These are phyloP conservation scores for Daubentonia madagascariensis DNA, from an alignment of 2,113 vertebrate species.

Conservation along the genomic window DNA sequence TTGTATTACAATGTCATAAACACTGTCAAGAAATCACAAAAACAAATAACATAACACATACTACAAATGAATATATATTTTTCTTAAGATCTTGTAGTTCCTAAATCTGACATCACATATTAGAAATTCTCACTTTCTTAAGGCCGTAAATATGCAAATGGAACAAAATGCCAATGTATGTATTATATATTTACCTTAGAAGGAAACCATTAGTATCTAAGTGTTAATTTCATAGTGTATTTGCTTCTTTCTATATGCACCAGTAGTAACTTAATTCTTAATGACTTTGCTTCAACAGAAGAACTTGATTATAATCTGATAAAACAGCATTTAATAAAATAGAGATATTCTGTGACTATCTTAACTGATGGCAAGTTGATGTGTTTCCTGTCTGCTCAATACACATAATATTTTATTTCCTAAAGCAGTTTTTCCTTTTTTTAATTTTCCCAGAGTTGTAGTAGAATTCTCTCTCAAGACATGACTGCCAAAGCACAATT, in stretches of 20 bases:
- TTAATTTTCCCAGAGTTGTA: not conserved
- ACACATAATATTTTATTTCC: not conserved
- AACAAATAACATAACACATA: not conserved
- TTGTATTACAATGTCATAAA: not conserved
- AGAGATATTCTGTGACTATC: not conserved
- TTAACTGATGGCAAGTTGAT: not conserved
- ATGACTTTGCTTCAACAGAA: not conserved
- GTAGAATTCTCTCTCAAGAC: not conserved
- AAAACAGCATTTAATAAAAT: not conserved
- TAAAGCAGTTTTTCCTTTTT: not conserved
- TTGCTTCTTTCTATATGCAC: not conserved
- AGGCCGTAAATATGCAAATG: not conserved
- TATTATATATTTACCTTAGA: not conserved
- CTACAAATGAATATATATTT: not conserved
- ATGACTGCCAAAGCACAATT: not conserved
- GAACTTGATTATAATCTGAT: not conserved
- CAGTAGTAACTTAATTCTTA: not conserved
- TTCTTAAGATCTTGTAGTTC: not conserved
- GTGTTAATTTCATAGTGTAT: not conserved
- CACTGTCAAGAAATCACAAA: not conserved
- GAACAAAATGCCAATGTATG: not conserved
- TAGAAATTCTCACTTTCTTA: not conserved
- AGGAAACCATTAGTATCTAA: not conserved
- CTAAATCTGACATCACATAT: not conserved
- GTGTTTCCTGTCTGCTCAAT: not conserved